Evolutionary conservation across 2,113 vertebrate species (phyloP).

Genomic region (Pedionomus torquatus): DNA sequence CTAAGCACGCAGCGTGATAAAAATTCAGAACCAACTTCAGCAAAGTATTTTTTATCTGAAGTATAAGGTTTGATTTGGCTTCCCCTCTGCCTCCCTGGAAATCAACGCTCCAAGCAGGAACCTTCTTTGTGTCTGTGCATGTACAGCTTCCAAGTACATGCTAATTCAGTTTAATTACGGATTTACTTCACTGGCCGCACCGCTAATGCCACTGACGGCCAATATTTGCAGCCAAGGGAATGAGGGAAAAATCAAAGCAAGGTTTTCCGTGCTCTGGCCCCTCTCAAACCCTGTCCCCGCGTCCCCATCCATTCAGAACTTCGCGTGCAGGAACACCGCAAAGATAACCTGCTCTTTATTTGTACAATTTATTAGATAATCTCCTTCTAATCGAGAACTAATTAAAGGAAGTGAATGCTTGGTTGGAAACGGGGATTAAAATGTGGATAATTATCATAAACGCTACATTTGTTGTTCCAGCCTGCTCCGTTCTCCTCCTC

Average conservation of each 20-base stretch:
- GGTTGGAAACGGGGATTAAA: constrained; percentile 72
- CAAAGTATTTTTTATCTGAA: neutral
- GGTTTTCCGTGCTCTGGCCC: neutral
- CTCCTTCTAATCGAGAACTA: constrained; percentile 74
- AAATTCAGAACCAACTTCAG: neutral
- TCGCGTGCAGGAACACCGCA: neutral
- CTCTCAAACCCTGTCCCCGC: neutral
- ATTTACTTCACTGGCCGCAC: constrained; percentile 47
- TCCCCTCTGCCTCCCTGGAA: neutral
- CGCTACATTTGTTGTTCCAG: constrained; percentile 36
- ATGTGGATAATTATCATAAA: constrained; percentile 70
- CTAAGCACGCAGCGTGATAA: neutral
- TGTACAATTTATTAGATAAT: constrained; percentile 77
- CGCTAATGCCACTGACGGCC: neutral
- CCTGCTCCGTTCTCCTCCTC: neutral
- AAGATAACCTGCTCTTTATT: constrained; percentile 64
- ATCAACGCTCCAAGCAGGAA: constrained; percentile 26
- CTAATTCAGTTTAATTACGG: constrained; percentile 69
- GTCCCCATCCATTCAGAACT: neutral
- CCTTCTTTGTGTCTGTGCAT: constrained; percentile 27
- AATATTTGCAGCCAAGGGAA: constrained; percentile 23
- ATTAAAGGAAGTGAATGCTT: constrained; percentile 76
- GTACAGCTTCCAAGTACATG: constrained; percentile 39
- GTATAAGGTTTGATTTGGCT: neutral
- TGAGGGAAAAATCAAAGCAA: neutral